Conservation (phyloP, 2,888 invertebrate species). For the Amphipyra berbera region DNA sequence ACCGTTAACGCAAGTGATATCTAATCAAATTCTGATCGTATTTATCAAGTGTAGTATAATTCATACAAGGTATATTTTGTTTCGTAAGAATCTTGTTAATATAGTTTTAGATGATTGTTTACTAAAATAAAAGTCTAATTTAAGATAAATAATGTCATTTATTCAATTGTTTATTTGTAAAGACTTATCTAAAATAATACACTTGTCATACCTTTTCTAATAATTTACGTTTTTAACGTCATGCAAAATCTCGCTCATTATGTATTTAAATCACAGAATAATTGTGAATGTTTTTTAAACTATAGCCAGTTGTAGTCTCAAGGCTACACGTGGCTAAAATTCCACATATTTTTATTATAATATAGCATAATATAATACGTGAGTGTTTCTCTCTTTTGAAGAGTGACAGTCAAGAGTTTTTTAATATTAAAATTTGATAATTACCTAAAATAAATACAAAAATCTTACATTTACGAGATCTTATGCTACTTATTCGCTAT, state of each 20-base stretch:
- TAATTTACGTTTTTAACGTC: slow-evolving; percentile 42
- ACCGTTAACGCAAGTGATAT: too few species aligned
- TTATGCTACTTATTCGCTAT: slow-evolving; percentile 56
- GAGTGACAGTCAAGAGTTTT: not conserved
- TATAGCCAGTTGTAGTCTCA: not conserved
- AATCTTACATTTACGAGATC: slow-evolving; percentile 61
- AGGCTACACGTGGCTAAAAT: not conserved
- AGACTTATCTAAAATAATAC: slow-evolving; percentile 44
- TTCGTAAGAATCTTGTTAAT: slow-evolving; percentile 10
- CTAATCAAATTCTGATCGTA: too few species aligned
- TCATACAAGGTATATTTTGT: slow-evolving; percentile 7
- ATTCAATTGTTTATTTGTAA: slow-evolving; percentile 40
- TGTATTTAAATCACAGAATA: slow-evolving; percentile 45
- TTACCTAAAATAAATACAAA: slow-evolving; percentile 59
- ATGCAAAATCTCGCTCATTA: slow-evolving; percentile 1
- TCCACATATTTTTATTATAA: not conserved
- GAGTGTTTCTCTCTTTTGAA: slow-evolving; percentile 12
- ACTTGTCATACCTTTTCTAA: slow-evolving; percentile 24
- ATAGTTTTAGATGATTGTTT: slow-evolving; percentile 24
- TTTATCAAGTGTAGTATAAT: not conserved
- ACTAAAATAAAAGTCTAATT: slow-evolving; percentile 30
- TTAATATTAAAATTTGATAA: slow-evolving; percentile 18
- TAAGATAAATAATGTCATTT: slow-evolving; percentile 40
- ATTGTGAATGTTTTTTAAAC: slow-evolving; percentile 23
- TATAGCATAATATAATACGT: slow-evolving; percentile 1